phyloP scores from a whole-genome alignment of 2,797 vertebrate species.

The Phoebastria nigripes region DNA sequence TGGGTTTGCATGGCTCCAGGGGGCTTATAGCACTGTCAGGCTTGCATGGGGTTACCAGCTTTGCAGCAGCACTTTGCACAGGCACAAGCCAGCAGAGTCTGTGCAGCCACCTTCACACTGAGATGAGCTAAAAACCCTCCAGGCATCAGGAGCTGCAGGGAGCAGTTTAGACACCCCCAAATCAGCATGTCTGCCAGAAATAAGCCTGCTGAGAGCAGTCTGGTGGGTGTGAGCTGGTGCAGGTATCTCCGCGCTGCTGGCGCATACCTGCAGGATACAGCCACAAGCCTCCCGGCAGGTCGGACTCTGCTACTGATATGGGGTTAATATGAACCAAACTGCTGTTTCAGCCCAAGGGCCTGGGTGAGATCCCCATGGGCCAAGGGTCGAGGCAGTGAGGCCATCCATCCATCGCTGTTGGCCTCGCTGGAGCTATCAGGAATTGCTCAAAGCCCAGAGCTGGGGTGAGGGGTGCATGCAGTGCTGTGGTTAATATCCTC shows the following conservation, averaged over 20 bases:
- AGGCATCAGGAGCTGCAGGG: not conserved
- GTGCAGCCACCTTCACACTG: fast-evolving
- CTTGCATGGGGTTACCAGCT: not conserved
- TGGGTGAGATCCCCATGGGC: fast-evolving
- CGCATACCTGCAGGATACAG: not conserved
- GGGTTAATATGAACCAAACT: not conserved
- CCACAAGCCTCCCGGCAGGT: not conserved
- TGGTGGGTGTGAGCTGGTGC: not conserved
- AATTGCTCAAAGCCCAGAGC: not conserved
- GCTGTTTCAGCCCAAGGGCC: not conserved
- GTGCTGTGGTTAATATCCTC: not conserved
- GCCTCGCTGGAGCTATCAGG: not conserved
- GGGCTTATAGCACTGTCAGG: not conserved
- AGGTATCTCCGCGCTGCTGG: fast-evolving
- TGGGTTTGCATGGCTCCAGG: not conserved
- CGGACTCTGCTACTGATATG: fast-evolving
- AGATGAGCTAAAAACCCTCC: not conserved
- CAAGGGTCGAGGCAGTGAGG: not conserved
- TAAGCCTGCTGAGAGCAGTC: not conserved
- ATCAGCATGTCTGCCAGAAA: not conserved
- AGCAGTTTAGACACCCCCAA: fast-evolving
- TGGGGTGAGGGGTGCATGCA: fast-evolving
- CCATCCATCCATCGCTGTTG: not conserved
- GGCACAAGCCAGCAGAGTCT: not conserved
- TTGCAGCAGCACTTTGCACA: not conserved